These are phyloP conservation scores for Lepisosteus osseus DNA, from an alignment of 2,113 vertebrate species.

Conservation along the genomic window DNA sequence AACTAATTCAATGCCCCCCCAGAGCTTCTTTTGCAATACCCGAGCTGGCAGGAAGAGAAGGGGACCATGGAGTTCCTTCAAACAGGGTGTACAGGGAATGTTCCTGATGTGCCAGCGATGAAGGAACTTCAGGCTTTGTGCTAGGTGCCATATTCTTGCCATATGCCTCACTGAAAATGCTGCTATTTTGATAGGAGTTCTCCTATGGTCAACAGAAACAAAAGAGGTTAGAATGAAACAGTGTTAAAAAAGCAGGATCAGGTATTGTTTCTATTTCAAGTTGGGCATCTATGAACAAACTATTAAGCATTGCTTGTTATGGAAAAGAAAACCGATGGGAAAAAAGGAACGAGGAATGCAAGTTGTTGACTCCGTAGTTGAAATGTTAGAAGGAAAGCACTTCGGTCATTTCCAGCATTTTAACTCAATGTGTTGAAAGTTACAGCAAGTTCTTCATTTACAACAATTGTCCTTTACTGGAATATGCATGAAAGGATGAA, in stretches of 20 bases:
- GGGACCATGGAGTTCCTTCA: conserved; percentile 94
- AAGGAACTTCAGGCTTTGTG: conserved; percentile 76
- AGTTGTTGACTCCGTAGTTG: too few species aligned
- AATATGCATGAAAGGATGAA: background rate
- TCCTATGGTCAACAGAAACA: conserved; percentile 62
- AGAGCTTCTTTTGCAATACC: conserved; percentile 56
- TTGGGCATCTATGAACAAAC: background rate
- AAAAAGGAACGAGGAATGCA: background rate
- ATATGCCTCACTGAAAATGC: conserved; percentile 94
- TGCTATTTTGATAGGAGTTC: conserved; percentile 81
- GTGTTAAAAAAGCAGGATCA: background rate
- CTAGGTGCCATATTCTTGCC: conserved; percentile 81
- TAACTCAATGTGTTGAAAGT: too few species aligned
- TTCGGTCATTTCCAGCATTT: too few species aligned
- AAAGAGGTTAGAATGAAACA: background rate
- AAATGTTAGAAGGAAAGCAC: too few species aligned
- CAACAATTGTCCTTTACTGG: too few species aligned
- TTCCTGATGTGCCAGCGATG: conserved; percentile 82
- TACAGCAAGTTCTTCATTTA: too few species aligned
- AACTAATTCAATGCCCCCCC: too few species aligned
- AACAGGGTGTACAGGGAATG: conserved; percentile 94
- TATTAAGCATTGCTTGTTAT: too few species aligned
- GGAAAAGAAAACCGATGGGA: too few species aligned
- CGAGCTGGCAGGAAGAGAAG: conserved; percentile 94
- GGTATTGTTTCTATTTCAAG: background rate